Conservation (phyloP, 2,113 vertebrate species). For the Aegithalos caudatus region DNA sequence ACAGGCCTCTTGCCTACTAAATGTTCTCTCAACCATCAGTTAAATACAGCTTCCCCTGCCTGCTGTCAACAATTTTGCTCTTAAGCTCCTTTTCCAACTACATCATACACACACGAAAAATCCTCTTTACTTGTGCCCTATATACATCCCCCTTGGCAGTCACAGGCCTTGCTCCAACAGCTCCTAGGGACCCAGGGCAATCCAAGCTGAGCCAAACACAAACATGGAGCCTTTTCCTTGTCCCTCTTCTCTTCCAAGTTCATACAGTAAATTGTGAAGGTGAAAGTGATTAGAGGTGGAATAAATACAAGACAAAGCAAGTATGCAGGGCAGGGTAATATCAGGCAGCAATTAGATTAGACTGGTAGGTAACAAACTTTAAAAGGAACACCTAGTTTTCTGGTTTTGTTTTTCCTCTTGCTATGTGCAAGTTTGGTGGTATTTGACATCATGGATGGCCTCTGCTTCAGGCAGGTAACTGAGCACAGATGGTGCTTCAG, state of each 20-base stretch:
- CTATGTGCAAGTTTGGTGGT: neutral
- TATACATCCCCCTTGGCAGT: neutral
- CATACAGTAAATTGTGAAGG: neutral
- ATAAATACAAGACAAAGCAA: neutral
- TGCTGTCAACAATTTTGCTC: neutral
- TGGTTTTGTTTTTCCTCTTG: neutral
- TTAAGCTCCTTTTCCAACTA: neutral
- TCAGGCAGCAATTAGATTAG: neutral
- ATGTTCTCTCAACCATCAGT: neutral
- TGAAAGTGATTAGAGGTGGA: neutral
- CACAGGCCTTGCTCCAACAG: neutral
- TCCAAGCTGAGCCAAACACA: neutral
- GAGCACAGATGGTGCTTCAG: neutral
- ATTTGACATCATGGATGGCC: neutral
- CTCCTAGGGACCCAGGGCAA: neutral
- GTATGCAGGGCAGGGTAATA: neutral
- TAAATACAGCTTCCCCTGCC: neutral
- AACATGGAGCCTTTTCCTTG: rapidly evolving
- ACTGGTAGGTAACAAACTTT: neutral
- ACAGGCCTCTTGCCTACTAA: too few species aligned
- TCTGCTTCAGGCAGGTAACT: neutral
- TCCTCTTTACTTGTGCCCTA: neutral
- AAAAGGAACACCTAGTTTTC: neutral
- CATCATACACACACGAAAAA: rapidly evolving
- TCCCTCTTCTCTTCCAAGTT: neutral